Conservation (phyloP, 2,888 invertebrate species). For the Drosophila pseudotakahashii region DNA sequence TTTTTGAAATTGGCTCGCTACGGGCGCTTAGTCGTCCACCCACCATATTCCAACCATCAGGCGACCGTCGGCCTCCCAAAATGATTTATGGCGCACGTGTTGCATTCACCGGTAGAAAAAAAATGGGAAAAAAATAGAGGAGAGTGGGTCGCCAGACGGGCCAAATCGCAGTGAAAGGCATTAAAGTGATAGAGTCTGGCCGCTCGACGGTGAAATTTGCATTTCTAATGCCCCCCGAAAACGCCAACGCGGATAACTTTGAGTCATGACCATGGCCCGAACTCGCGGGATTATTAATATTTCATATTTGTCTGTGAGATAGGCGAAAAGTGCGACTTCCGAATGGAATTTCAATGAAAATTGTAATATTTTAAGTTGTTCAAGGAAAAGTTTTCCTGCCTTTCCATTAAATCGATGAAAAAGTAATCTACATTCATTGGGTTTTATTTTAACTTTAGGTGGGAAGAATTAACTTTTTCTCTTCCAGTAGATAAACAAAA, state of each 20-base stretch:
- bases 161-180: slow-evolving; percentile 78
- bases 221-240: slow-evolving; percentile 63
- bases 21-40: slow-evolving; percentile 42
- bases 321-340: slow-evolving; percentile 52
- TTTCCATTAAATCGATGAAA: slow-evolving; percentile 6
- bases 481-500: neutral
- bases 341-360: slow-evolving; percentile 15
- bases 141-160: slow-evolving; percentile 48
- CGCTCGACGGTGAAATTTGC: slow-evolving; percentile 63
- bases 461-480: neutral
- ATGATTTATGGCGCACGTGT: slow-evolving; percentile 79
- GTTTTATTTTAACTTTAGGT: neutral
- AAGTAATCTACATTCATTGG: neutral
- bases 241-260: slow-evolving; percentile 30
- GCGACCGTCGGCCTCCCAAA: slow-evolving; percentile 34
- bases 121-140: slow-evolving; percentile 9
- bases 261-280: slow-evolving; percentile 41
- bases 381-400: slow-evolving; percentile 3
- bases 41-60: slow-evolving; percentile 22
- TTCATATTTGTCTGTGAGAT: slow-evolving; percentile 78
- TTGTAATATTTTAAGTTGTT: slow-evolving; percentile 16
- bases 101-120: slow-evolving; percentile 55
- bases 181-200: slow-evolving; percentile 67
- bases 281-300: slow-evolving; percentile 68
- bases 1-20: slow-evolving; percentile 68